Base-by-base conservation (phyloP, 2,797 vertebrate species). In the Peromyscus melanophrys region DNA sequence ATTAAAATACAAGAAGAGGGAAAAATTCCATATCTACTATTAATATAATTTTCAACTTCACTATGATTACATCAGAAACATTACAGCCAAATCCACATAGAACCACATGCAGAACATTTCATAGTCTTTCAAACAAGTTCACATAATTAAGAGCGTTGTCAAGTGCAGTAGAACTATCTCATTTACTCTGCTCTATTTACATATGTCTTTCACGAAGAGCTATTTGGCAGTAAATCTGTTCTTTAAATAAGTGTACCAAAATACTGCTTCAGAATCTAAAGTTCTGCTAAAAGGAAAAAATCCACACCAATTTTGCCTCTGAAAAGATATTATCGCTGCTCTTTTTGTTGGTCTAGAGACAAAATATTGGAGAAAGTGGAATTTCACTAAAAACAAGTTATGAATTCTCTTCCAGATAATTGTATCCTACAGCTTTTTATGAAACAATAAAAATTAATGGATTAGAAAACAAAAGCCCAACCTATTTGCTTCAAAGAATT, bases 201-300 rank as follows among this genome's bases (percentile, higher is more conserved):
- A 98, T 97, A 98, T 97, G 97, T 97, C 98, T 98, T 98, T 98
- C 97, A 98, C 90, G 98, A 97, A 98, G 98, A 97, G 95, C 91
- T 97, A 93, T 96, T 98, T 98, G 98, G 98, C 98, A 98, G 97
- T 90, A 97, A 97, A 95, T 94, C 96, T 97, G 96, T 97, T 97
- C 97, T 94, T 98, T 98, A 98, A 98, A 98, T 98, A 98, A 97
- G 96, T 90, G 83, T 61, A 97, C 96, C 86, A 97, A 98, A 98
- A 98, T 98, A 98, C 98, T 98, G 97, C 83, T 96, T 97, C 81
- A 94, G 96, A 97, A 93, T 97, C 97, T 97, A 96, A 97, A 98
- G 98, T 98, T 98, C 94, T 98, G 92, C 94, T 94, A 90, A 96
- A 85, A 96, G 89, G 88, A 49, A 97, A 96, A 97, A 97, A 96